These are phyloP conservation scores for Rhodinocichla rosea DNA, from an alignment of 2,113 vertebrate species.

Conservation along the genomic window DNA sequence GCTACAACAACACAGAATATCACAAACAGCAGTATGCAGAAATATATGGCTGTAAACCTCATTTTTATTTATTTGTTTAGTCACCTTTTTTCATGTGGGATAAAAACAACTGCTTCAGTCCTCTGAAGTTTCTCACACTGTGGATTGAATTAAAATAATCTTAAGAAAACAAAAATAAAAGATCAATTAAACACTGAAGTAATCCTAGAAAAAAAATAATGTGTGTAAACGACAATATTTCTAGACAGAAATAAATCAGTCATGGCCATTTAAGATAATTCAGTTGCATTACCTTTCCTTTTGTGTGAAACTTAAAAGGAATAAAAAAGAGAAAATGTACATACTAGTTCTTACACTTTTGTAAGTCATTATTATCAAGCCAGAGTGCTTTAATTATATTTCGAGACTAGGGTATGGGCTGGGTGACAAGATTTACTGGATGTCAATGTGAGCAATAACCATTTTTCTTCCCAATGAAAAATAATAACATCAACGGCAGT, in stretches of 20 bases:
- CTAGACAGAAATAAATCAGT: slow-evolving; percentile 60
- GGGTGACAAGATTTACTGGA: slow-evolving; percentile 58
- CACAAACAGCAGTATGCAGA: slow-evolving; percentile 42
- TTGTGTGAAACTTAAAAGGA: slow-evolving; percentile 30
- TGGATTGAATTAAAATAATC: neutral
- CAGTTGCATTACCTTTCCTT: slow-evolving; percentile 49
- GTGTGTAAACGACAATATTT: slow-evolving; percentile 1
- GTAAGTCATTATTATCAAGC: slow-evolving; percentile 53
- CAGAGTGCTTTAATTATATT: slow-evolving; percentile 69
- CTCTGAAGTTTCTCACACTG: neutral
- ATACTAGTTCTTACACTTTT: slow-evolving; percentile 45
- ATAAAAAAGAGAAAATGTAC: slow-evolving; percentile 60
- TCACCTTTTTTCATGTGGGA: neutral
- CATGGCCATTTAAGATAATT: slow-evolving; percentile 45
- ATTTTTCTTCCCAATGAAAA: slow-evolving; percentile 70
- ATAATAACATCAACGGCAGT: slow-evolving; percentile 35
- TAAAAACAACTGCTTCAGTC: neutral
- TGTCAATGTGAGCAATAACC: slow-evolving; percentile 65
- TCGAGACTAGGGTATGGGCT: slow-evolving; percentile 6
- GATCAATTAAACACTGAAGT: slow-evolving; percentile 28
- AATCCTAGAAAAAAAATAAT: neutral
- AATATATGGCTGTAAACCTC: slow-evolving; percentile 30
- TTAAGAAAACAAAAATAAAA: neutral
- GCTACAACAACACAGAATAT: slow-evolving; percentile 62
- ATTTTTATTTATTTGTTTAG: slow-evolving; percentile 53